Base-by-base conservation (phyloP, 2,797 vertebrate genomes). In the Sebastes jordani region DNA sequence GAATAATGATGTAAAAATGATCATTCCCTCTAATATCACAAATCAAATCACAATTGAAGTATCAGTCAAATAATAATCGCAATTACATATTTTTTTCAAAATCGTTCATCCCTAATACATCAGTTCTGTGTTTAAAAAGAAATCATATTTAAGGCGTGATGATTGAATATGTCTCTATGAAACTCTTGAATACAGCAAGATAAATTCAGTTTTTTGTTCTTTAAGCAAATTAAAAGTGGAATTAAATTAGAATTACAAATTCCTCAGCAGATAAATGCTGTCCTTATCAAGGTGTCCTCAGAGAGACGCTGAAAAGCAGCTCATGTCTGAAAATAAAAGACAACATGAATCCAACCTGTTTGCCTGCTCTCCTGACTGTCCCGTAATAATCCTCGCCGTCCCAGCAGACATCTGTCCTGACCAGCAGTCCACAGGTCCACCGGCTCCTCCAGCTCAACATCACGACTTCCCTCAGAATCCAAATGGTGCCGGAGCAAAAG, bases 391-490 rank as follows among this genome's bases (percentile, higher is more conserved):
- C 81, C 52, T 82, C 65, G 2, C 22, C 29, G 0, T 88, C 82
- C 85, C 82, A 71, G 82, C 25, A 84, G 71, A 22, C 73, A 14
- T 70, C 56, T 1, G 73, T 80, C 72, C 85, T 60, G 42, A 77
- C 11, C 78, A 89, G 80, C 83, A 86, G 70, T 20, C 91, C 87
- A 6, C 92, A 90, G 65, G 71, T 79, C 92, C 81, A 82, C 65
- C 73, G 82, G 74, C 81, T 85, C 88, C 81, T 85, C 88, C 23
- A 23, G 23, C 23, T 23, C 89, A 84, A 90, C 92, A 93, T 92
- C 77, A 25, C 75, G 8, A 18, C 81, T 42, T 60, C 4, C 6
- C 36, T 71, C 73, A 70, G 68, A 80, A 65, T 63, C 63, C 61
- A 18, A 63, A 29, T 2, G 9, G 27, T 49, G 58, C 74, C 0